phyloP scores from a whole-genome alignment of 2,113 vertebrate species.

The Neogale vison region DNA sequence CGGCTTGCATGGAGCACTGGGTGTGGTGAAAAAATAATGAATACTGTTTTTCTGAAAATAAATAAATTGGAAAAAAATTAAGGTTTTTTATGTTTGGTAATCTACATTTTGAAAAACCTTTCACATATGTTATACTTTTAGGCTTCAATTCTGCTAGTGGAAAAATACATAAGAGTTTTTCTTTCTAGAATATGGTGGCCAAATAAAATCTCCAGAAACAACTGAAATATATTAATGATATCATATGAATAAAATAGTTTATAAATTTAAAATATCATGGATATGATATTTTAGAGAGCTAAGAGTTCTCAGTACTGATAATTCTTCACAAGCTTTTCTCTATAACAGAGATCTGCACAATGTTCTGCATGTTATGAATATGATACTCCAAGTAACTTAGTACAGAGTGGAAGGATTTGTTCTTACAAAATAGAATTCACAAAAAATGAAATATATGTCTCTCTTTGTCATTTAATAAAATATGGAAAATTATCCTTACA shows the following conservation, averaged over 20 bases:
- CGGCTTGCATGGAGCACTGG: too few relatives aligned
- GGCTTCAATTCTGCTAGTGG: neutral
- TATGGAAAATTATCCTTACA: neutral
- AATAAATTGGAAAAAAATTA: neutral
- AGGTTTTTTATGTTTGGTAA: neutral
- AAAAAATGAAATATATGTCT: neutral
- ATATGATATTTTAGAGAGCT: neutral
- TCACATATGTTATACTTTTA: neutral
- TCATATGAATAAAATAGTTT: neutral
- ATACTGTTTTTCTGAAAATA: too few relatives aligned
- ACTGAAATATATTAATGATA: neutral
- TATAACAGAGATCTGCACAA: neutral
- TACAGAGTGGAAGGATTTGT: neutral
- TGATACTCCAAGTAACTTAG: neutral
- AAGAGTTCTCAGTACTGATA: neutral
- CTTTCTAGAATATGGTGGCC: neutral
- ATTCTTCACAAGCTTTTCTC: neutral
- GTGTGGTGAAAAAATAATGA: too few relatives aligned
- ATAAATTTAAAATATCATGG: neutral
- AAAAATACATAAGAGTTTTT: neutral
- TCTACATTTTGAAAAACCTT: neutral
- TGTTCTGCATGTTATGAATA: neutral
- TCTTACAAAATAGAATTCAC: neutral
- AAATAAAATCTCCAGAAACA: neutral
- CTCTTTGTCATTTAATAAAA: neutral